These are phyloP conservation scores for Corythucha ciliata DNA, from an alignment of 2,888 invertebrate genomes.

Conservation along the genomic window DNA sequence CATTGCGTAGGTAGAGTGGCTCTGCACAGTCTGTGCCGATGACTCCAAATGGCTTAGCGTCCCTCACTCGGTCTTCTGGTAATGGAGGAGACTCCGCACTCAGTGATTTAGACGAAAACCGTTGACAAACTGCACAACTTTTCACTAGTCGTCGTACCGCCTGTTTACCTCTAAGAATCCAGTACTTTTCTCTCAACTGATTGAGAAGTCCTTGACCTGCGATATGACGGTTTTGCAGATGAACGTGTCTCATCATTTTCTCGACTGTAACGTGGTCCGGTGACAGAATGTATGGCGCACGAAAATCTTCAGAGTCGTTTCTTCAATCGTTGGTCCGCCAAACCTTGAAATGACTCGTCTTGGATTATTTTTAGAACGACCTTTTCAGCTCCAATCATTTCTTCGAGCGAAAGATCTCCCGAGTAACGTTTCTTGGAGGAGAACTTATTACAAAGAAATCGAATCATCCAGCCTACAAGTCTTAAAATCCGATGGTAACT, in stretches of 20 bases:
- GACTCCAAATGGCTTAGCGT: constrained; percentile 37
- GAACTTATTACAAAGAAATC: not conserved
- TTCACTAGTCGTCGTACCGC: constrained; percentile 3
- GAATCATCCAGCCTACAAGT: constrained; percentile 4
- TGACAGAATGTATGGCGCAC: constrained; percentile 15
- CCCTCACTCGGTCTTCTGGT: constrained; percentile 16
- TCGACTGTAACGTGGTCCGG: not conserved
- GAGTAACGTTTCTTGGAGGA: not conserved
- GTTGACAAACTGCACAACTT: constrained; percentile 28
- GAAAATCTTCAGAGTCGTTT: constrained; percentile 20
- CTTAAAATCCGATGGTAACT: not conserved
- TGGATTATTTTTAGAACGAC: not conserved
- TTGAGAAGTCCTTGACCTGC: constrained; percentile 17
- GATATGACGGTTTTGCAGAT: constrained; percentile 13
- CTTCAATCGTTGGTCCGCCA: not conserved
- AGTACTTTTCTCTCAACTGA: constrained; percentile 23
- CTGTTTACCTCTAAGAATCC: constrained; percentile 25
- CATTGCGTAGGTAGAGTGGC: constrained; percentile 23
- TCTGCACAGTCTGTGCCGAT: constrained; percentile 38
- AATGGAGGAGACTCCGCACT: constrained; percentile 30
- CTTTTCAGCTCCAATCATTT: not conserved
- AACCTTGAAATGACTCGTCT: not conserved
- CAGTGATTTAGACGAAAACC: constrained; percentile 32
- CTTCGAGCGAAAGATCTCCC: not conserved
- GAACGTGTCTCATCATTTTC: constrained; percentile 5